Evolutionary conservation across 2,888 invertebrate species (phyloP).

Genomic region (Napeogenes sylphis): DNA sequence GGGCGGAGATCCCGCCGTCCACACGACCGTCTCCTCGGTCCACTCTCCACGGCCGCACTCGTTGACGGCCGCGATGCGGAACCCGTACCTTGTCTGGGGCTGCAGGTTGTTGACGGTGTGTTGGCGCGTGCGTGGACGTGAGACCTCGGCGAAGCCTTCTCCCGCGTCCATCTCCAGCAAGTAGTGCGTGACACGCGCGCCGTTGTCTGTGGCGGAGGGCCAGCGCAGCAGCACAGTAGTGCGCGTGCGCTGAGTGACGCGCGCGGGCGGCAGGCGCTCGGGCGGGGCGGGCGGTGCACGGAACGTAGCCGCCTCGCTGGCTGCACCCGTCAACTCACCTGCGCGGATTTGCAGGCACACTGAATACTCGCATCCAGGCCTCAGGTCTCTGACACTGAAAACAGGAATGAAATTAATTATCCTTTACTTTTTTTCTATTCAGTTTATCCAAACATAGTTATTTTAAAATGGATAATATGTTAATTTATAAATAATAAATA

Average conservation of each 20-base stretch:
- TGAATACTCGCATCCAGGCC: slow-evolving; percentile 92
- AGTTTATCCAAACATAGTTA: too few species aligned
- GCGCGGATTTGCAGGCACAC: slow-evolving; percentile 88
- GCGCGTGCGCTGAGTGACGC: slow-evolving; percentile 83
- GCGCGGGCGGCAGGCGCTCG: slow-evolving; percentile 84
- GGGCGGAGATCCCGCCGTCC: slow-evolving; percentile 89
- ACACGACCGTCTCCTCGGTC: slow-evolving; percentile 82
- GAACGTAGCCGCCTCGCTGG: slow-evolving; percentile 88
- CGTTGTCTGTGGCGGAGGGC: slow-evolving; percentile 87
- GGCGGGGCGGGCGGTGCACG: slow-evolving; percentile 90
- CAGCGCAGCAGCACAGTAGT: slow-evolving; percentile 84
- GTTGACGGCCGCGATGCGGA: slow-evolving; percentile 90
- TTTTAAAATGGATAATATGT: too few species aligned
- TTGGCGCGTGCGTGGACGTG: slow-evolving; percentile 85
- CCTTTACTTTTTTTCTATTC: not conserved
- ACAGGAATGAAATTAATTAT: not conserved
- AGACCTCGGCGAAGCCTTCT: slow-evolving; percentile 84
- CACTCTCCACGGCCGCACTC: slow-evolving; percentile 86
- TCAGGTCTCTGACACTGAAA: slow-evolving; percentile 84
- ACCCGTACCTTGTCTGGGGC: slow-evolving; percentile 87
- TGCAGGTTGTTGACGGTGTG: slow-evolving; percentile 85
- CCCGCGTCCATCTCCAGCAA: slow-evolving; percentile 88
- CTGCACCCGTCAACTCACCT: slow-evolving; percentile 85
- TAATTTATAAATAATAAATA: too few species aligned
- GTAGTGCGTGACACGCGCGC: slow-evolving; percentile 86